Evolutionary conservation across 2,888 invertebrate genomes (phyloP), one percentile per base, ranked within the genome.

Genomic region (Alcis repandata): DNA sequence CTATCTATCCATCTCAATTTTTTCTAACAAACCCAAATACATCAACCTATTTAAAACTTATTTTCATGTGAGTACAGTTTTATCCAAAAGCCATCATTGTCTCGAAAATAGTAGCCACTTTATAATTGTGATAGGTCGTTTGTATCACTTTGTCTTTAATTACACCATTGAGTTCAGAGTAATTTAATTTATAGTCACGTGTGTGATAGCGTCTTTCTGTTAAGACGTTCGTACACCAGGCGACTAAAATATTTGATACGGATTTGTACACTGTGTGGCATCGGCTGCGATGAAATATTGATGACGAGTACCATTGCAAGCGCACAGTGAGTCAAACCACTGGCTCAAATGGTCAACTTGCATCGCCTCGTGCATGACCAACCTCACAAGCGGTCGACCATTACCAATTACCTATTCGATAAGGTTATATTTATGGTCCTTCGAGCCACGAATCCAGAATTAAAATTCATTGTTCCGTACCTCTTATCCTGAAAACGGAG

Each of bases 401-500:
- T 89, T 80, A 86, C 86, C 91, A 91, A 93, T 93, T 92, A 92
- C 90, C 87, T 85, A 88, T 87, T 84, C 86, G 92, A 92, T 93
- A 93, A 92, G 89, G 84, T 80, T 82, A 87, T 90, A 91, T 92
- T 92, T 92, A 92, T 84, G 88, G 84, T 70, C 80, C 78, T 80
- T 76, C 73, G 62, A 78, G 78, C 75, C 78, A 77, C 77, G 78
- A 79, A 77, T 75, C 81, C 82, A 78, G 86, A 91, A 91, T 92
- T 93, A 91, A 92, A 93, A 92, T 92, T 91, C 92, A 92, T 92
- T 92, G 92, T 92, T 88, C 87, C 79, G 92, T 92, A 88, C 87
- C 80, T 85, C 86, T 92, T 92, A 92, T 92, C 92, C 92, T 89
- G 85, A 80, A 84, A 87, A 84, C 79, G 83, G 88, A 88, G 87